A percentile compares a stretch with the other conserved stretches of the same genome.
phyloP scores from a whole-genome alignment of 1,140 invertebrate genomes.

The Leucophenga varia region DNA sequence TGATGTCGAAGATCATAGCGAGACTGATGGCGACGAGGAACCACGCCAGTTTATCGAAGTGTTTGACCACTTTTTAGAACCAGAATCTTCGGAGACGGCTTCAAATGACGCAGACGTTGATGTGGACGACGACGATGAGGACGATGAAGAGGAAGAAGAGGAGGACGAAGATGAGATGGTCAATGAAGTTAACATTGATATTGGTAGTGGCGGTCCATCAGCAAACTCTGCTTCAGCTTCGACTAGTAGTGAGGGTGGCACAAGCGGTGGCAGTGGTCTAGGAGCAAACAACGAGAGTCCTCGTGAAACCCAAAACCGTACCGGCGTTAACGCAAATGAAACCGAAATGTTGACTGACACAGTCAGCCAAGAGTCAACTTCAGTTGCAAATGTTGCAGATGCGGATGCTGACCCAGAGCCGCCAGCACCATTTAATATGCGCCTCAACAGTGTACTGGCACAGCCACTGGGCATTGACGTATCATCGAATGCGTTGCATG shows the following conservation, averaged over 20 bases:
- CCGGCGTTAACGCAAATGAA: too few relatives aligned
- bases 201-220: slow-evolving; percentile 35
- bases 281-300: too few relatives aligned
- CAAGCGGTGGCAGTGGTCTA: slow-evolving; percentile 1
- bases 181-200: too few relatives aligned
- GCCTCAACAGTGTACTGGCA: slow-evolving; percentile 35
- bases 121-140: slow-evolving; percentile 43
- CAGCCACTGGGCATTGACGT: slow-evolving; percentile 42
- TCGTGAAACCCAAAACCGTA: too few relatives aligned
- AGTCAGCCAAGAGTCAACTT: too few relatives aligned
- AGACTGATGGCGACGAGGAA: slow-evolving; percentile 59
- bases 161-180: slow-evolving; percentile 20
- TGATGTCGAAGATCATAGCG: slow-evolving; percentile 67
- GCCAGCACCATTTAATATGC: slow-evolving; percentile 27
- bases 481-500: slow-evolving; percentile 2
- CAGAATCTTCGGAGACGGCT: slow-evolving; percentile 58
- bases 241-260: not conserved
- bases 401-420: slow-evolving; percentile 4
- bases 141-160: slow-evolving; percentile 34
- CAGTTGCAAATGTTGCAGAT: not conserved
- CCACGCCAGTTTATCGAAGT: slow-evolving; percentile 52
- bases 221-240: slow-evolving; percentile 5
- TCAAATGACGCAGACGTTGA: slow-evolving; percentile 48
- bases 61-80: slow-evolving; percentile 59
- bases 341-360: too few relatives aligned